Conservation (phyloP, 2,797 vertebrate genomes). For the Rhyacichthys aspro region DNA sequence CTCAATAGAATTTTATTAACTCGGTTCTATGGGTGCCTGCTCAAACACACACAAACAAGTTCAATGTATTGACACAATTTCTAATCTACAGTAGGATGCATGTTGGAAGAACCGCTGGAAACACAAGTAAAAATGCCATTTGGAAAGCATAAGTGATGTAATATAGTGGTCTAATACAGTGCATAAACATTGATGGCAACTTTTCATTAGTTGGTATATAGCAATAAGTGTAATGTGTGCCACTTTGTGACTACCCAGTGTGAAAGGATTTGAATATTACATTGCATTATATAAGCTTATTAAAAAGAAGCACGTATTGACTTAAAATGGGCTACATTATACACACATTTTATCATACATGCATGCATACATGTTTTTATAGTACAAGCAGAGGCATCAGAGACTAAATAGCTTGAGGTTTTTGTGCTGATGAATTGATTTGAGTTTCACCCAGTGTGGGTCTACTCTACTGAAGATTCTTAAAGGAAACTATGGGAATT, state of each 20-base stretch:
- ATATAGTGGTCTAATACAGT: constrained; percentile 59
- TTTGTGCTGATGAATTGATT: neutral
- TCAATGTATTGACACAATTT: too few species aligned
- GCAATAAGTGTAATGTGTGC: constrained; percentile 70
- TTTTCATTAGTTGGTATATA: constrained; percentile 69
- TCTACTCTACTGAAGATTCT: neutral
- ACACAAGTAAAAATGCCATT: too few species aligned
- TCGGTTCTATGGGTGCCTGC: neutral
- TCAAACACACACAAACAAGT: neutral
- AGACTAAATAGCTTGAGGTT: neutral
- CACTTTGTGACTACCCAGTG: constrained; percentile 49
- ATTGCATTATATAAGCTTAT: too few species aligned
- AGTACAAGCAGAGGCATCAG: too few species aligned
- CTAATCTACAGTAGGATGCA: too few species aligned
- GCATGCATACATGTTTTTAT: too few species aligned
- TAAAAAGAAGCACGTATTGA: too few species aligned
- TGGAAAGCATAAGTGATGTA: too few species aligned
- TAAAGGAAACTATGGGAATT: constrained; percentile 1
- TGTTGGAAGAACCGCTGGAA: too few species aligned
- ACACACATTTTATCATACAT: too few species aligned
- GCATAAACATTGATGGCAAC: constrained; percentile 55
- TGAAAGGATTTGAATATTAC: constrained; percentile 52
- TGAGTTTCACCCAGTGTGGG: too few species aligned
- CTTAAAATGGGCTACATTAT: too few species aligned
- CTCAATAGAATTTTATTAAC: constrained; percentile 29